These are phyloP conservation scores for Chinchilla lanigera DNA, from an alignment of 2,113 vertebrate species.

Conservation along the genomic window DNA sequence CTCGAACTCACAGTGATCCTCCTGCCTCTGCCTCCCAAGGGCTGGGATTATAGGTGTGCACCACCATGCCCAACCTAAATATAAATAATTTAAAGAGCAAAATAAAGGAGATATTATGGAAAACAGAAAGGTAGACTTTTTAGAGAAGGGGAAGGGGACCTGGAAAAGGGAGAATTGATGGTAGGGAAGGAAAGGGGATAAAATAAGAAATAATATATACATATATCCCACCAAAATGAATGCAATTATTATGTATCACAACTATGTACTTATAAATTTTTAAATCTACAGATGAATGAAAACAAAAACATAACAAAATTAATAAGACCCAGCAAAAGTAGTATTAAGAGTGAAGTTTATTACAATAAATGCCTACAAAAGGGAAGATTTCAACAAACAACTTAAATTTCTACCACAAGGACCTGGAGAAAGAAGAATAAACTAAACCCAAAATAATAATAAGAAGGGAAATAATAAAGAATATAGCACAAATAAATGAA, in stretches of 20 bases:
- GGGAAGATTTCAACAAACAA: background rate
- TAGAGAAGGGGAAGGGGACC: background rate
- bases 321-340: background rate
- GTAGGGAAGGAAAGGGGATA: background rate
- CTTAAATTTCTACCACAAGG: background rate
- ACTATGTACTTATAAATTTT: background rate
- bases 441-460: background rate
- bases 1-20: too few species aligned
- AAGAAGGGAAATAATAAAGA: background rate
- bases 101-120: background rate
- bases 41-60: too few species aligned
- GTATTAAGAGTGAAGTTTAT: background rate
- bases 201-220: background rate
- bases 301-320: background rate
- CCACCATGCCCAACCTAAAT: too few species aligned
- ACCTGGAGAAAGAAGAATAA: background rate
- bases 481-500: background rate
- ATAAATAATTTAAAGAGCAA: background rate
- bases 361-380: background rate
- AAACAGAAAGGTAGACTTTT: background rate
- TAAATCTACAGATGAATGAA: background rate
- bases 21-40: too few species aligned
- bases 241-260: background rate
- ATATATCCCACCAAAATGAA: background rate
- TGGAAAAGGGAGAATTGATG: background rate